phyloP scores from a whole-genome alignment of 2,888 invertebrate genomes.

The Acanthoscelides obtectus region DNA sequence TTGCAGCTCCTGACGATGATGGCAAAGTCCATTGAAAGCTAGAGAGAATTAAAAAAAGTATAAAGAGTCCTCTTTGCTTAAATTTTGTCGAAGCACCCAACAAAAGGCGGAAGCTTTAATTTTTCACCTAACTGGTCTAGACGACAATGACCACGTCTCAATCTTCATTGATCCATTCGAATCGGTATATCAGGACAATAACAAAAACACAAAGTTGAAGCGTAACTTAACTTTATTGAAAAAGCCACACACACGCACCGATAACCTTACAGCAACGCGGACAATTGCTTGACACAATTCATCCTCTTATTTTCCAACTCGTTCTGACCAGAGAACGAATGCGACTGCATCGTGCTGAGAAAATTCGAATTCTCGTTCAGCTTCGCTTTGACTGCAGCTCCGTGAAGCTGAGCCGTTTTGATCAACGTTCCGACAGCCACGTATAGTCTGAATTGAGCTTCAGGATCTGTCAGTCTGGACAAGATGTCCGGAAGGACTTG shows the following conservation, averaged over 20 bases:
- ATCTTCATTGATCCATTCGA: too few relatives aligned
- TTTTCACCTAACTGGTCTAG: too few relatives aligned
- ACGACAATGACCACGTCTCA: too few relatives aligned
- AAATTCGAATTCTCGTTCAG: constrained; percentile 38
- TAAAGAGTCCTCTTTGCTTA: too few relatives aligned
- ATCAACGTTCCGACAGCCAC: constrained; percentile 74
- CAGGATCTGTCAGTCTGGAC: constrained; percentile 58
- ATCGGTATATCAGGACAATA: too few relatives aligned
- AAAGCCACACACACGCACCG: too few relatives aligned
- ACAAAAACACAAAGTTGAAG: too few relatives aligned
- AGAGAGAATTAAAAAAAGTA: too few relatives aligned
- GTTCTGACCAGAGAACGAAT: constrained; percentile 44
- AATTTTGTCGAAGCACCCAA: too few relatives aligned
- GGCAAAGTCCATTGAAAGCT: too few relatives aligned
- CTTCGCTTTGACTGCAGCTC: constrained; percentile 46
- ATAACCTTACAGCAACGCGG: constrained; percentile 22
- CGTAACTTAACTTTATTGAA: background rate
- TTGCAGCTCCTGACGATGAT: too few relatives aligned
- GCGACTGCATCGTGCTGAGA: constrained; percentile 39
- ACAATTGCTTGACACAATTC: constrained; percentile 41
- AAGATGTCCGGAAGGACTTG: constrained; percentile 55
- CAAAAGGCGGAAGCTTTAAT: too few relatives aligned
- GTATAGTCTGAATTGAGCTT: constrained; percentile 71
- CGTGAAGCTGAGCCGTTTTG: constrained; percentile 42
- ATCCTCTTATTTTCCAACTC: constrained; percentile 50